These are phyloP conservation scores for Actenoides lindsayi DNA, from an alignment of 2,113 vertebrate species.

Conservation along the genomic window DNA sequence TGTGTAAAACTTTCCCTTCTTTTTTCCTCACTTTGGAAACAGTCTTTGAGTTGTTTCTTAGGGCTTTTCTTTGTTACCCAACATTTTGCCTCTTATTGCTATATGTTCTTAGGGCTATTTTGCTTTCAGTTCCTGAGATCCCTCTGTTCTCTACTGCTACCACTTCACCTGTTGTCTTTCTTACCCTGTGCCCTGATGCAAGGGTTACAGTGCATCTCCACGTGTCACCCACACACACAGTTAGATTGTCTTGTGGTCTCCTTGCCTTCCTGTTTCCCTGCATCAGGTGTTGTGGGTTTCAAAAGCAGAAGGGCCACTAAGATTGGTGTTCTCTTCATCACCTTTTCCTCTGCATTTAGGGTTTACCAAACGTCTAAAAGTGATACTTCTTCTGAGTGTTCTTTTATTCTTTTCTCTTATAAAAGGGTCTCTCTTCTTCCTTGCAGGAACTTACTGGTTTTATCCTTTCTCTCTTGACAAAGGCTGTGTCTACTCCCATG, in stretches of 20 bases:
- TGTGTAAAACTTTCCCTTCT: neutral
- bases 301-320: neutral
- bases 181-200: neutral
- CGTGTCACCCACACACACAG: no score
- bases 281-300: neutral
- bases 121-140: neutral
- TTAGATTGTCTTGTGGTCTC: fast-evolving
- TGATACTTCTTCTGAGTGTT: neutral
- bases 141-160: neutral
- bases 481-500: neutral
- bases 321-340: neutral
- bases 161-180: neutral
- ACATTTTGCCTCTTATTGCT: neutral
- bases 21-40: neutral
- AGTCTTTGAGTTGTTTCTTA: neutral
- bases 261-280: neutral
- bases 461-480: neutral
- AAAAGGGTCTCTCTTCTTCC: neutral
- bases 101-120: neutral
- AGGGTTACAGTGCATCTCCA: neutral
- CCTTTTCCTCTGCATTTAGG: neutral
- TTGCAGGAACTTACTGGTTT: neutral
- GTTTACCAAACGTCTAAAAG: neutral
- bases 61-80: neutral
- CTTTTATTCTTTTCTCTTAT: neutral